Base-by-base conservation (phyloP, 1,140 invertebrate genomes). In the Chrysomallon squamiferum region DNA sequence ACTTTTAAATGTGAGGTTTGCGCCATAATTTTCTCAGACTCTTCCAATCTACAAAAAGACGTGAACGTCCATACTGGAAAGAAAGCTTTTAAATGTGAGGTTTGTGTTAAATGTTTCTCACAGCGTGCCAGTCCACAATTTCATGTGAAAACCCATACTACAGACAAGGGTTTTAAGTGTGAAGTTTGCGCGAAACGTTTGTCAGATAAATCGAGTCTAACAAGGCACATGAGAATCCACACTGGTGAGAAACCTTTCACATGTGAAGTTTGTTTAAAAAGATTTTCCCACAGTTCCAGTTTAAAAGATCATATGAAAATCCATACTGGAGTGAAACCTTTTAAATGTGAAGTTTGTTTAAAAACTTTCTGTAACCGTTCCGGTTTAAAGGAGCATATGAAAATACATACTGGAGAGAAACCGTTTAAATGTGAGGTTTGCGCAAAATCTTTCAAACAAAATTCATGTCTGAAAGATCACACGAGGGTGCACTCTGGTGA, bases 11-110 rank as follows among this genome's bases (percentile, higher is more conserved):
- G 80, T 69, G 94, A 95, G 78, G 91, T 93, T 79, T 97, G 95
- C 84, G 93, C 93, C 11, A 92, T 93, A 52, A 90, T 92, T 81
- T 97, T 97, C 82, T 93, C 93, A 57, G 88, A 93, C 25, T 93
- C 94, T 78, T 93, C 93, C 78, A 95, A 95, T 83, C 90, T 88
- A 87, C 91, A 85, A 91, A 92, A 88, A 89, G 92, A 81, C 88
- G 86, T 91, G 71, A 90, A 93, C 81, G 91, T 89, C 6, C 94
- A 98, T 82, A 97, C 95, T 0, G 92, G 93, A 62, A 88, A 90
- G 65, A 91, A 91, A 72, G 93, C 92, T 0, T 92, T 91, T 84
- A 88, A 89, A 78, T 96, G 94, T 79, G 27, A 65, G 2, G 29
- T 62, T 22, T 75, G 70, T 65, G 70, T 61, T 11, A 45, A 45